Percentiles rank a stretch among this genome's conserved stretches.
Conservation (phyloP, 2,888 invertebrate species). For the Drosophila paracracens region DNA sequence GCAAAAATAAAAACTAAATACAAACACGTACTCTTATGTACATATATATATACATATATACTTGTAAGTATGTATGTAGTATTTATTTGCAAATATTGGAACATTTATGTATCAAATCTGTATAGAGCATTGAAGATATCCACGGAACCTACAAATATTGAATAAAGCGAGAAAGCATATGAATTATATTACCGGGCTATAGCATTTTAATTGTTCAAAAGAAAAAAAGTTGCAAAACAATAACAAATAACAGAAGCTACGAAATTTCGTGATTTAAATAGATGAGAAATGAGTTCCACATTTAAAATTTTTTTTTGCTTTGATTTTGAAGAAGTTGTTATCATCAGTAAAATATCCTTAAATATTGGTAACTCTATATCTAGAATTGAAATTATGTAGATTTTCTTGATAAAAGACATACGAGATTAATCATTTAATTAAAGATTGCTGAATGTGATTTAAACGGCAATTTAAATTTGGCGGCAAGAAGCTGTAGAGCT, state of each 20-base stretch:
- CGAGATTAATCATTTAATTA: not conserved
- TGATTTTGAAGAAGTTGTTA: not conserved
- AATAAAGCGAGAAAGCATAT: constrained; percentile 52
- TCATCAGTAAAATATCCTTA: not conserved
- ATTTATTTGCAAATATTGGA: constrained; percentile 24
- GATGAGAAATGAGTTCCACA: not conserved
- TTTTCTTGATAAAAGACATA: not conserved
- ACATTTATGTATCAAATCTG: constrained; percentile 37
- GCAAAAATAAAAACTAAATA: not conserved
- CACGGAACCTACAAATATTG: constrained; percentile 39
- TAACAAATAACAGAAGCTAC: not conserved
- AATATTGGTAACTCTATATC: not conserved
- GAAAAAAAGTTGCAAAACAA: not conserved
- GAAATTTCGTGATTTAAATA: not conserved
- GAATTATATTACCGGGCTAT: not conserved
- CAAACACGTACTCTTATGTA: constrained; percentile 41
- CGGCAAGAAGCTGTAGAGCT: constrained; percentile 2
- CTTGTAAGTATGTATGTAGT: constrained; percentile 20
- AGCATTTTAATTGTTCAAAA: not conserved
- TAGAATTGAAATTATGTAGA: not conserved
- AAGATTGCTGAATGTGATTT: not conserved
- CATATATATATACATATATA: constrained; percentile 10
- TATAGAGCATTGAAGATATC: constrained; percentile 43
- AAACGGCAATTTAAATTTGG: not conserved
- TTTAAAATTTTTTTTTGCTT: not conserved